phyloP scores from a whole-genome alignment of 2,113 vertebrate species.

The Martes martes region DNA sequence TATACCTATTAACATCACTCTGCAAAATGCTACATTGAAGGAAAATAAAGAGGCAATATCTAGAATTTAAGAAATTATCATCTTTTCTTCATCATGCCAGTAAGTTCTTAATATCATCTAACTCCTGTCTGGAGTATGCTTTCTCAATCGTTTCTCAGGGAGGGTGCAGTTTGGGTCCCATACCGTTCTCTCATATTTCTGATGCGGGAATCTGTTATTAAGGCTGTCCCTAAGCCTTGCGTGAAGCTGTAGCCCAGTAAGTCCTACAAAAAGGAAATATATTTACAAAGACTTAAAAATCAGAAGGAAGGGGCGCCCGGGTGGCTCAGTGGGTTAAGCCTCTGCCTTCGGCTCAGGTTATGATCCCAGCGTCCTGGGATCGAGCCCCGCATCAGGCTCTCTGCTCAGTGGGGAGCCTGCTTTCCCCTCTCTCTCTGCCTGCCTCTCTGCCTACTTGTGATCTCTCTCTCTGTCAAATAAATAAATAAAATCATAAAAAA shows the following conservation, averaged over 20 bases:
- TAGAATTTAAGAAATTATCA: slow-evolving; percentile 20
- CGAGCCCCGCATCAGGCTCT: too few relatives aligned
- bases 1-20: background rate
- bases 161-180: background rate
- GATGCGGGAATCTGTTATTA: background rate
- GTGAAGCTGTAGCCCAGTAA: background rate
- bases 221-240: background rate
- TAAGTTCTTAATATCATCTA: background rate
- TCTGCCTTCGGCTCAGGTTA: too few relatives aligned
- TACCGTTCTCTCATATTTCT: background rate
- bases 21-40: slow-evolving; percentile 4
- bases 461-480: too few relatives aligned
- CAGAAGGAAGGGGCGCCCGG: background rate
- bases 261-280: background rate
- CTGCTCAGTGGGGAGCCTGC: too few relatives aligned
- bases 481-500: background rate
- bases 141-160: background rate
- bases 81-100: background rate
- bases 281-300: background rate
- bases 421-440: too few relatives aligned
- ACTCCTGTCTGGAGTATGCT: background rate
- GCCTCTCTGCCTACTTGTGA: too few relatives aligned
- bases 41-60: background rate
- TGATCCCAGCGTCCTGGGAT: too few relatives aligned
- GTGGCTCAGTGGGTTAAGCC: too few relatives aligned